Base-by-base conservation (phyloP, 2,113 vertebrate genomes). In the Callospermophilus lateralis region DNA sequence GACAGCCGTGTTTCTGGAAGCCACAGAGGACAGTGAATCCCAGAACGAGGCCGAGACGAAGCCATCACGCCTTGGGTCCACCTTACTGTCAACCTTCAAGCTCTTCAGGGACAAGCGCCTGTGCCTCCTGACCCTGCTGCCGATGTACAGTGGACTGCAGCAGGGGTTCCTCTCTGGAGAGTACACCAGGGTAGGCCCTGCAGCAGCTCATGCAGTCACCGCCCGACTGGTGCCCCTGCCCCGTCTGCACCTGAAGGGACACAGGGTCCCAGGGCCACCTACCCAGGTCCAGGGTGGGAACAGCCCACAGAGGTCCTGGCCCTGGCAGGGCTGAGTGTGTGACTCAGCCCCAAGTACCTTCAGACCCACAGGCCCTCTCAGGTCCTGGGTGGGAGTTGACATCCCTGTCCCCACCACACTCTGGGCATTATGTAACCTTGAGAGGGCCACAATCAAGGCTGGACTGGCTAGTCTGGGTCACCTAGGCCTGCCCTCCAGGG, bases 81-180 rank as follows among this genome's bases (percentile, higher is more conserved):
- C 99, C 0, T 98, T 99, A 93, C 97, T 99, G 98, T 99, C 99
- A 42, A 99, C 99, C 0, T 99, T 99, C 94, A 88, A 87, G 67
- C 99, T 99, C 2, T 98, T 99, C 84, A 97, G 97, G 97, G 99
- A 99, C 97, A 98, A 98, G 96, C 99, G 99, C 19, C 98, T 99
- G 72, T 32, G 99, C 89, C 98, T 99, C 20, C 99, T 99, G 94
- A 99, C 99, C 42, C 99, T 99, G 2, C 98, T 99, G 98, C 99
- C 99, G 15, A 98, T 99, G 98, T 99, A 99, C 98, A 99, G 99
- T 55, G 99, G 99, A 30, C 98, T 99, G 51, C 99, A 99, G 92
- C 99, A 99, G 97, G 99, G 99, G 96, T 99, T 99, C 98, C 99
- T 99, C 19, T 94, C 99, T 1, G 99, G 99, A 11, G 99, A 99